These are phyloP conservation scores for Eumaeus atala DNA, from an alignment of 1,140 invertebrate species.

Conservation along the genomic window DNA sequence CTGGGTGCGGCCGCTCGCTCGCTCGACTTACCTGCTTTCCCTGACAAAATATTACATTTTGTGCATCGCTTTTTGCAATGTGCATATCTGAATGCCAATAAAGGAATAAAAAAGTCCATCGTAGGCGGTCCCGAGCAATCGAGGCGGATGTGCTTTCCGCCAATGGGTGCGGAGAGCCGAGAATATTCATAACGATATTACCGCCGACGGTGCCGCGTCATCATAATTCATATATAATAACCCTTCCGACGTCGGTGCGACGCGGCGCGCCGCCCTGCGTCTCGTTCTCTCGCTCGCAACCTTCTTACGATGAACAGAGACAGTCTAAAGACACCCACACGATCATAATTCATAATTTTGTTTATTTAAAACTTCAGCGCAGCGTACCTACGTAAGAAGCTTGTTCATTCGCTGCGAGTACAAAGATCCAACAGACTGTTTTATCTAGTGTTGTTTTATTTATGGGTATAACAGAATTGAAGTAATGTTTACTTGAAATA, in stretches of 20 bases:
- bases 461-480: constrained; percentile 30
- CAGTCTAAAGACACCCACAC: constrained; percentile 36
- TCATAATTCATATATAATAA: constrained; percentile 75
- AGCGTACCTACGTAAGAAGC: constrained; percentile 38
- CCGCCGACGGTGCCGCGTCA: constrained; percentile 67
- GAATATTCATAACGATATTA: constrained; percentile 74
- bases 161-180: constrained; percentile 61
- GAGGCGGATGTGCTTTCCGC: constrained; percentile 63
- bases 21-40: constrained; percentile 58
- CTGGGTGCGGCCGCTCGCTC: constrained; percentile 53
- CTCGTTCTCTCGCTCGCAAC: constrained; percentile 44
- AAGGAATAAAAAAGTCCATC: constrained; percentile 66
- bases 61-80: constrained; percentile 63
- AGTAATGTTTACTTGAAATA: constrained; percentile 42
- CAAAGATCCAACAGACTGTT: constrained; percentile 13
- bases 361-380: constrained; percentile 44
- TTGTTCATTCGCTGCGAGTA: constrained; percentile 39
- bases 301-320: constrained; percentile 51
- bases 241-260: constrained; percentile 59
- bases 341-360: constrained; percentile 73
- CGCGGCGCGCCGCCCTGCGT: constrained; percentile 52
- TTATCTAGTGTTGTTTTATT: constrained; percentile 22
- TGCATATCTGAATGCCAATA: constrained; percentile 73
- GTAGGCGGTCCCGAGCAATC: constrained; percentile 65
- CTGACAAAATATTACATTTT: constrained; percentile 70